phyloP scores from a whole-genome alignment of 2,888 invertebrate species.

The Aphrophora alni region DNA sequence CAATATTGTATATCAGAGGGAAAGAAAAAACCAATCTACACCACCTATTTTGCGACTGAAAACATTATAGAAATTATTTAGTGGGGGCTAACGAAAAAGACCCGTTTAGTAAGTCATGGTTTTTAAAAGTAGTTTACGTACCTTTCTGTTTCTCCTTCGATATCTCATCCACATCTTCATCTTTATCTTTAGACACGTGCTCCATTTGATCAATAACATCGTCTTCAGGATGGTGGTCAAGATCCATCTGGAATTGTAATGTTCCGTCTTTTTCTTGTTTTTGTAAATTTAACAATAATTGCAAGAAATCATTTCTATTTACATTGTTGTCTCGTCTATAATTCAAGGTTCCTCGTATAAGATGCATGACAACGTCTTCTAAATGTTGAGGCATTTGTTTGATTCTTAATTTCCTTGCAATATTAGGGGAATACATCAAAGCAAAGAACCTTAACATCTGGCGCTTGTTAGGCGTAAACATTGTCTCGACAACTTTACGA shows the following conservation, averaged over 20 bases:
- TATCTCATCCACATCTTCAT: background rate
- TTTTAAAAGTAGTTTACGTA: background rate
- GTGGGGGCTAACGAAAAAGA: too few relatives aligned
- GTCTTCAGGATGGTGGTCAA: background rate
- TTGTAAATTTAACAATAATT: constrained; percentile 43
- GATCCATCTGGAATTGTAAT: background rate
- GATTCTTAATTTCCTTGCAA: constrained; percentile 14
- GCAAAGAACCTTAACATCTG: background rate
- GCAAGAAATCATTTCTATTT: constrained; percentile 44
- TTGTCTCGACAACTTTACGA: constrained; percentile 6
- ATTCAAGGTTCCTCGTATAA: too few relatives aligned
- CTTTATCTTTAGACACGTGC: background rate
- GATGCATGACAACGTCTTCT: constrained; percentile 36
- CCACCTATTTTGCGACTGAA: too few relatives aligned
- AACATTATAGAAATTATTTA: too few relatives aligned
- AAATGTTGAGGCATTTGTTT: constrained; percentile 20
- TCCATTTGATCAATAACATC: background rate
- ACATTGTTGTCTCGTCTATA: too few relatives aligned
- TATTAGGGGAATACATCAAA: background rate
- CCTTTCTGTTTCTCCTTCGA: background rate
- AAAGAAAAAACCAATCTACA: too few relatives aligned
- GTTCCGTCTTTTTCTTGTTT: constrained; percentile 38
- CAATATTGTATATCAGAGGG: too few relatives aligned
- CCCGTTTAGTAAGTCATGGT: too few relatives aligned
- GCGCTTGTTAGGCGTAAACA: background rate